phyloP scores from a whole-genome alignment of 2,797 vertebrate genomes.

The Falco naumanni region DNA sequence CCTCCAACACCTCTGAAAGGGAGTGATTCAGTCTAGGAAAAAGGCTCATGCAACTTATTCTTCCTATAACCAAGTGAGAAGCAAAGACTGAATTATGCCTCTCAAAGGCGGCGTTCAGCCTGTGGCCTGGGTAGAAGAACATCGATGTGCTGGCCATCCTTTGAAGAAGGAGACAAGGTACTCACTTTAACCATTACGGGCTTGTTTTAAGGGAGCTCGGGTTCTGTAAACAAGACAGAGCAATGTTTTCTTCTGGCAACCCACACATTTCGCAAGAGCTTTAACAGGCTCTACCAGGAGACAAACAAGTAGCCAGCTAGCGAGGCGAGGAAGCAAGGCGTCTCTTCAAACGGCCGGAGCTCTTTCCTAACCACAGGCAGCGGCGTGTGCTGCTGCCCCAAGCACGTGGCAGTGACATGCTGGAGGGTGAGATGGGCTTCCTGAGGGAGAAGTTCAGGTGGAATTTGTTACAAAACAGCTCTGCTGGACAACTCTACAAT shows the following conservation, averaged over 20 bases:
- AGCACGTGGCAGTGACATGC: background rate
- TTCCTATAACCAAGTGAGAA: background rate
- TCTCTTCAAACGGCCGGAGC: background rate
- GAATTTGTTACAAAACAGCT: background rate
- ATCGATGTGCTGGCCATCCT: background rate
- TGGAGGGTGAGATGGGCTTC: background rate
- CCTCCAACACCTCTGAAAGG: background rate
- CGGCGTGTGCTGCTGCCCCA: background rate
- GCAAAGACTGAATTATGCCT: background rate
- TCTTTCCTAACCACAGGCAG: background rate
- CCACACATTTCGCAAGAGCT: slow-evolving; percentile 32
- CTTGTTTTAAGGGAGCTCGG: background rate
- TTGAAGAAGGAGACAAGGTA: slow-evolving; percentile 10
- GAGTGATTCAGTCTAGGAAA: background rate
- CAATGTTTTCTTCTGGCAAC: slow-evolving; percentile 24
- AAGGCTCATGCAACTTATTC: background rate
- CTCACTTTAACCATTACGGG: background rate
- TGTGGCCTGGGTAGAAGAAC: background rate
- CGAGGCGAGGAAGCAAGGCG: background rate
- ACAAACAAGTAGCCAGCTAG: background rate
- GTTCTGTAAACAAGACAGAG: slow-evolving; percentile 42
- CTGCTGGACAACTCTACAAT: background rate
- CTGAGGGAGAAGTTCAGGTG: background rate
- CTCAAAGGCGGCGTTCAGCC: background rate
- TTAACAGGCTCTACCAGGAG: background rate